Evolutionary conservation across 2,113 vertebrate genomes (phyloP), one percentile per base, ranked within the genome.

Genomic region (Callionymus lyra): DNA sequence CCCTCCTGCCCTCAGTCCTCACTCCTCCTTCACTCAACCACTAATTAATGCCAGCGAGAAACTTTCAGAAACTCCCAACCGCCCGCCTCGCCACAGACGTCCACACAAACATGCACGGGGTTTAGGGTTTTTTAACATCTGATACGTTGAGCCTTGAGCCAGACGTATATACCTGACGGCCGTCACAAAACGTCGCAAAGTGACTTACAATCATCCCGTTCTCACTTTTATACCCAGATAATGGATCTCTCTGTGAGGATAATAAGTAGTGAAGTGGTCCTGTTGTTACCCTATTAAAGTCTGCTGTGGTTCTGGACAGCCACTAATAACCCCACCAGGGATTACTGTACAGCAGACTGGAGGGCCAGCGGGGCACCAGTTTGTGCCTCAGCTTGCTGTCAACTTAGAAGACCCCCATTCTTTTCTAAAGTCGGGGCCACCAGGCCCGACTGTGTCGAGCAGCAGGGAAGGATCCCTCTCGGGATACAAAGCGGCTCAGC

Each of bases 401-500:
- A 72, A 54, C 53, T 33, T 10, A 59, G 56, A 31, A 19, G 51
- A 57, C 63, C 56, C 56, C 57, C 58, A 55, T 66, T 67, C 61
- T 67, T 34, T 38, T 38, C 17, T 19, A 41, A 46, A 21, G 31
- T 44, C 27, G 59, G 53, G 53, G 53, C 63, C 46, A 35, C 38
- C 40, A 35, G 40, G 17, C 39, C n/a, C 57, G 45, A 34, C 51
- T 36, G 55, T 54, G 31, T 1, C 2, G 48, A 74, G 37, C 58
- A 56, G 61, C 45, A 42, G 41, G 55, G 56, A 65, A 68, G 58
- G 58, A 60, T 65, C 64, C 51, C 59, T 62, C 52, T 60, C 31
- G 64, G 75, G 71, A 57, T 65, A 56, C 61, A 54, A 64, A 73
- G 71, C 67, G 69, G 46, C 68, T 74, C 70, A 74, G 74, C 76